Evolutionary conservation across 64 coral and sea anemone genomes (phyloP), one percentile per base, ranked within the genome.

Genomic region (Trachythela sp.): DNA sequence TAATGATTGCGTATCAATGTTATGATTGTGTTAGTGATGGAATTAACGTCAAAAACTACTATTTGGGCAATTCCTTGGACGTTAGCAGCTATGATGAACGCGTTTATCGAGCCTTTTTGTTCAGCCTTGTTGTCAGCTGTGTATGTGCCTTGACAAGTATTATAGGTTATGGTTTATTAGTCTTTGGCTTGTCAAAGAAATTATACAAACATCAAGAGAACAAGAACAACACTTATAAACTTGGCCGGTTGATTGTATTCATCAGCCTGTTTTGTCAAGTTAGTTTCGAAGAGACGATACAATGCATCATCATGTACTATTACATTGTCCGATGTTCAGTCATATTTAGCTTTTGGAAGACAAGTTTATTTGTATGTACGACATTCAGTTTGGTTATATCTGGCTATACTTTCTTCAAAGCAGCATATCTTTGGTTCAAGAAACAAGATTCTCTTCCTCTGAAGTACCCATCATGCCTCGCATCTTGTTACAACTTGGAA

Each of bases 261-360:
- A 35, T 80, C 26, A 80, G 75, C 33, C 33, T 80, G 18, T 37
- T 80, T 30, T 80, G 0, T 80, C 75, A 80, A 80, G 30, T 80
- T 0, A 37, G 75, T 39, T 80, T 80, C 8, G 75, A 80, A 36
- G 75, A 80, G 17, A 37, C 75, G 34, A 36, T 80, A 15, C 75
- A 80, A 36, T 80, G 75, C 30, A 30, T 37, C 30, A 39, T 80
- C 37, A 17, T 80, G 10, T 80, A 80, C 75, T 80, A 37, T 39
- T 80, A 80, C 30, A 80, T 80, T 80, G 30, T 80, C 33, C 30
- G 37, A 80, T 80, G 75, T 29, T 80, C 75, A 15, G 75, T 80
- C 75, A 36, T 37, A 30, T 37, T 80, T 29, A 80, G 75, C 33
- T 80, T 80, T 35, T 80, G 75, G 75, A 80, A 80, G 37, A 39